These are phyloP conservation scores for Muntiacus reevesi DNA, from an alignment of 2,113 vertebrate species.

Conservation along the genomic window DNA sequence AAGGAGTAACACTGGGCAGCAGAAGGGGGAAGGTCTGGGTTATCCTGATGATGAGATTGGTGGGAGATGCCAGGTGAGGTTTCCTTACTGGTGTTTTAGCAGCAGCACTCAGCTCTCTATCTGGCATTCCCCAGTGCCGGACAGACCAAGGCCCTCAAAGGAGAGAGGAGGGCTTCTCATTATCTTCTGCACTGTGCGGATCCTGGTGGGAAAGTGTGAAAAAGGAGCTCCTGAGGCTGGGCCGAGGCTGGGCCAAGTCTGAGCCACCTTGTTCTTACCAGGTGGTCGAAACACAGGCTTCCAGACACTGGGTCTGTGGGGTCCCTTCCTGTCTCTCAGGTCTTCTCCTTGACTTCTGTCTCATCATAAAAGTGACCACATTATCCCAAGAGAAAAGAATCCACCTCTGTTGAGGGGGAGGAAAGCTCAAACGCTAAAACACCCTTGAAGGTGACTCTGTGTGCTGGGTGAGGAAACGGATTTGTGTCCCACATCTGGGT, in stretches of 20 bases:
- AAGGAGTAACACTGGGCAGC: accelerated
- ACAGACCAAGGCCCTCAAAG: neutral
- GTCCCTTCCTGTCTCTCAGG: neutral
- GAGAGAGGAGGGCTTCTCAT: neutral
- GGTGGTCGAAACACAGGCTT: neutral
- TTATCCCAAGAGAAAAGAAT: neutral
- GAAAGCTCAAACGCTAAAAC: neutral
- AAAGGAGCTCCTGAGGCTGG: neutral
- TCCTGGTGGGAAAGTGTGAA: neutral
- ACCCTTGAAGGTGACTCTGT: neutral
- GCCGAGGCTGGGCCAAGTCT: neutral
- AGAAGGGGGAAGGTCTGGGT: neutral
- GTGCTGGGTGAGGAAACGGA: neutral
- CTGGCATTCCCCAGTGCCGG: neutral
- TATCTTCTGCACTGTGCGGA: too few species aligned
- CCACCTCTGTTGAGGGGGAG: neutral
- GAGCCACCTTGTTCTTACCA: neutral
- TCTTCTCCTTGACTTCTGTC: neutral
- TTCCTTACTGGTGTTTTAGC: neutral
- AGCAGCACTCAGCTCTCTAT: neutral
- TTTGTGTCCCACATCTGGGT: neutral
- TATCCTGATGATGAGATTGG: neutral
- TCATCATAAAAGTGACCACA: neutral
- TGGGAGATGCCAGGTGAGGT: neutral
- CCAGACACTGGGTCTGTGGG: neutral